Percentiles rank a stretch among this genome's conserved stretches.
Conservation (phyloP, 1,140 invertebrate species). For the Maconellicoccus hirsutus region DNA sequence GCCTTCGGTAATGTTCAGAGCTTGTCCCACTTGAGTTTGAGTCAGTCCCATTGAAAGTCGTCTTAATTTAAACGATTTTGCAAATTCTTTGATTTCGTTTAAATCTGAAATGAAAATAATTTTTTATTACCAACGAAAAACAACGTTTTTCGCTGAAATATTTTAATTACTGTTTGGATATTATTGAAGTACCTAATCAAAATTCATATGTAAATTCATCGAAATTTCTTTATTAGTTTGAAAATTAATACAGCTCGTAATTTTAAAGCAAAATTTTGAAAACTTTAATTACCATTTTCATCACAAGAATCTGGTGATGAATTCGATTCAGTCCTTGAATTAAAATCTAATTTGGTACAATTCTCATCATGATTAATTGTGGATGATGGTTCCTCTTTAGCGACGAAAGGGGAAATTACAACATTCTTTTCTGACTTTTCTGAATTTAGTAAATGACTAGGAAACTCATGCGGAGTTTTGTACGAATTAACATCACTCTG, state of each 20-base stretch:
- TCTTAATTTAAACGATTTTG: conserved; percentile 89
- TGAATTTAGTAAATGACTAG: background rate
- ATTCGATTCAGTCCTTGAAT: background rate
- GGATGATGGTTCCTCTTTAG: background rate
- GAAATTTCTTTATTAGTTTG: no score
- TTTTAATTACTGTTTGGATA: no score
- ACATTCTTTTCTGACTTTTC: background rate
- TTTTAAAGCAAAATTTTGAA: no score
- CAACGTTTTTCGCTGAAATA: no score
- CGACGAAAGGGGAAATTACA: background rate
- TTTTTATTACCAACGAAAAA: no score
- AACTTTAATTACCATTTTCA: conserved; percentile 10
- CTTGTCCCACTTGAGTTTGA: conserved; percentile 91
- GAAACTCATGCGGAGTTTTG: background rate
- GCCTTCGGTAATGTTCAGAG: conserved; percentile 87
- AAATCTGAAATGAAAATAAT: conserved; percentile 49
- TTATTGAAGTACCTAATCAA: no score
- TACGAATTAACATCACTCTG: background rate
- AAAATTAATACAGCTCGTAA: no score
- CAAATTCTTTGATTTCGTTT: conserved; percentile 97
- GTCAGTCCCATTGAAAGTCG: conserved; percentile 85
- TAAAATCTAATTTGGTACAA: background rate
- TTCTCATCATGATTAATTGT: conserved; percentile 11
- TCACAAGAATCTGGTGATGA: background rate
- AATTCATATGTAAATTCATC: no score